Conservation (phyloP, 2,113 vertebrate genomes). For the Deroptyus accipitrinus region DNA sequence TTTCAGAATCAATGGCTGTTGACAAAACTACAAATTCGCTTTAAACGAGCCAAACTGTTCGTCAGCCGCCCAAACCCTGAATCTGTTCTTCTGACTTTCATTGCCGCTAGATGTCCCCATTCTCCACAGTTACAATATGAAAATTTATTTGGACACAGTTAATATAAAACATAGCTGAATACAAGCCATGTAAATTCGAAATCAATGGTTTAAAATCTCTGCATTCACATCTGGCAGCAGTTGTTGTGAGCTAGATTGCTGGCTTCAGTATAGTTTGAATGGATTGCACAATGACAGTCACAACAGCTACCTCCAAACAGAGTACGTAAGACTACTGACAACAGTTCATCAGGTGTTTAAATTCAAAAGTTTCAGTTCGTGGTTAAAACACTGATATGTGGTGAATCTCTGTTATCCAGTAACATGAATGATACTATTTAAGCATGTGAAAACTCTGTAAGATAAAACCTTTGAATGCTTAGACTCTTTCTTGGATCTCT, state of each 20-base stretch:
- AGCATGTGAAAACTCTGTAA: background rate
- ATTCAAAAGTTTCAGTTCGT: background rate
- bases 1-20: background rate
- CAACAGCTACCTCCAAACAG: background rate
- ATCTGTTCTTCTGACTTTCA: background rate
- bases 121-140: background rate
- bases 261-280: background rate
- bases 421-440: background rate
- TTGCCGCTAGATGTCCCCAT: conserved; percentile 59
- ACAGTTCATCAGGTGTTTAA: background rate
- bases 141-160: background rate
- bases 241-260: background rate
- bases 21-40: background rate
- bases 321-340: background rate
- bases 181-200: background rate
- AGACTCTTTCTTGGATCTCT: background rate
- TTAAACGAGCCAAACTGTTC: background rate
- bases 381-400: background rate
- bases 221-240: background rate
- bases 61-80: background rate
- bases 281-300: accelerated
- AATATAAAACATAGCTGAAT: background rate
- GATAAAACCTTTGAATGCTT: background rate
- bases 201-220: background rate
- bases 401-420: background rate